Evolutionary conservation across 2,113 vertebrate species (phyloP).

Genomic region (Uria aalge): DNA sequence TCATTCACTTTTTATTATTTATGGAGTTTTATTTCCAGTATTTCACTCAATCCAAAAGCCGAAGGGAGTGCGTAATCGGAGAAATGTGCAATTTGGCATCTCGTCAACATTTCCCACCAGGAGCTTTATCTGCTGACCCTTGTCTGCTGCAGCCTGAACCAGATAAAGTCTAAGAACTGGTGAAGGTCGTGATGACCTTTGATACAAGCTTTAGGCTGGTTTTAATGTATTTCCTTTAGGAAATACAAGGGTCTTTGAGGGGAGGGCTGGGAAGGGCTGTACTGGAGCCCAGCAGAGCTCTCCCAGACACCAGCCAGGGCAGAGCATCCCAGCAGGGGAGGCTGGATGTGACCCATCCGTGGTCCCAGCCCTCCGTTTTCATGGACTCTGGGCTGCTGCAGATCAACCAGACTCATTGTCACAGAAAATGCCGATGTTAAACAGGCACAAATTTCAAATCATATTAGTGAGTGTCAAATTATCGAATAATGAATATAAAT

Average conservation of each 20-base stretch:
- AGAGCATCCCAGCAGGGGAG: background rate
- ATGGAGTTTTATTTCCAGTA: background rate
- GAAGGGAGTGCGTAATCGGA: background rate
- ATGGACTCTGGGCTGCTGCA: background rate
- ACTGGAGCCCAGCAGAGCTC: no score
- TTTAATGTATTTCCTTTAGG: background rate
- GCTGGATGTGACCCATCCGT: background rate
- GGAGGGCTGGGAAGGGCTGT: background rate
- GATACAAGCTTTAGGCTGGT: background rate
- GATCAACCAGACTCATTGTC: background rate
- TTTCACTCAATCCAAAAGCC: background rate
- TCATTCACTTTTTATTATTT: background rate
- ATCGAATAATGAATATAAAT: background rate
- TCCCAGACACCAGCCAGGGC: background rate
- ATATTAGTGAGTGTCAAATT: background rate
- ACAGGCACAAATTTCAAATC: background rate
- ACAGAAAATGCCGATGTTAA: background rate
- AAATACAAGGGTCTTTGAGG: background rate
- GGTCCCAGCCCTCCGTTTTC: rapidly evolving
- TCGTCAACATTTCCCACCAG: background rate
- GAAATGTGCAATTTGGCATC: background rate
- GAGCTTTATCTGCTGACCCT: background rate
- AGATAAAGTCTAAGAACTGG: background rate
- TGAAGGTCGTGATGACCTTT: background rate
- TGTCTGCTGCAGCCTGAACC: background rate